These are phyloP conservation scores for Acromyrmex heyeri DNA, from an alignment of 1,140 invertebrate genomes.

Conservation along the genomic window DNA sequence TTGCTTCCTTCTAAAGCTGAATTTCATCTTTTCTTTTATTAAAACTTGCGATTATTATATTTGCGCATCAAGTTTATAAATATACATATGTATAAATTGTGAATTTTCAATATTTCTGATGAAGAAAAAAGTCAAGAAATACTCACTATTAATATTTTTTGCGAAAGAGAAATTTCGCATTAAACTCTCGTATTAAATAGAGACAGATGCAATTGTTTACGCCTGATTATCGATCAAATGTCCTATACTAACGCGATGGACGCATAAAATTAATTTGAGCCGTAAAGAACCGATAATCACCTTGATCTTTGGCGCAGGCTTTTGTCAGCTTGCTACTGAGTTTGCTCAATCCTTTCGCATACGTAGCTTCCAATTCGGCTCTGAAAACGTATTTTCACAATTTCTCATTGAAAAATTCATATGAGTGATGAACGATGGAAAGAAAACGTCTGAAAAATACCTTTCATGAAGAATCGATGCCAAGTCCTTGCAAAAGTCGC, in stretches of 20 bases:
- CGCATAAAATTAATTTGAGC: not conserved
- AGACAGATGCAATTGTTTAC: not conserved
- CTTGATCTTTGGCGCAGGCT: slow-evolving; percentile 89
- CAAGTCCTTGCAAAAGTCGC: slow-evolving; percentile 97
- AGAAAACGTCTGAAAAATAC: slow-evolving; percentile 84
- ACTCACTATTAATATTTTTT: not conserved
- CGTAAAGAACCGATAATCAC: slow-evolving; percentile 59
- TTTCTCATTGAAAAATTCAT: slow-evolving; percentile 16
- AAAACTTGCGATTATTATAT: not conserved
- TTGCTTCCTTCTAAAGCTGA: not conserved
- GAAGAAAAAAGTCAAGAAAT: not conserved
- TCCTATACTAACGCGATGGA: not conserved
- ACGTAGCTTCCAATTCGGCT: slow-evolving; percentile 95
- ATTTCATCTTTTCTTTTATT: not conserved
- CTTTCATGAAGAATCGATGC: slow-evolving; percentile 96
- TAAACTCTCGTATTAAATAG: not conserved
- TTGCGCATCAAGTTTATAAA: not conserved
- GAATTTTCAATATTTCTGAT: not conserved
- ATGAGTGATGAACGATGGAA: not conserved
- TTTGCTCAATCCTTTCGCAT: slow-evolving; percentile 96
- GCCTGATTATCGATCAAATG: not conserved
- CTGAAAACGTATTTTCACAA: slow-evolving; percentile 82
- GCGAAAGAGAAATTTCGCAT: not conserved
- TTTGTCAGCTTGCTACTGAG: slow-evolving; percentile 94
- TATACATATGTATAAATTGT: not conserved